Evolutionary conservation across 2,797 vertebrate species (phyloP).

Genomic region (Hoplostethus atlanticus): DNA sequence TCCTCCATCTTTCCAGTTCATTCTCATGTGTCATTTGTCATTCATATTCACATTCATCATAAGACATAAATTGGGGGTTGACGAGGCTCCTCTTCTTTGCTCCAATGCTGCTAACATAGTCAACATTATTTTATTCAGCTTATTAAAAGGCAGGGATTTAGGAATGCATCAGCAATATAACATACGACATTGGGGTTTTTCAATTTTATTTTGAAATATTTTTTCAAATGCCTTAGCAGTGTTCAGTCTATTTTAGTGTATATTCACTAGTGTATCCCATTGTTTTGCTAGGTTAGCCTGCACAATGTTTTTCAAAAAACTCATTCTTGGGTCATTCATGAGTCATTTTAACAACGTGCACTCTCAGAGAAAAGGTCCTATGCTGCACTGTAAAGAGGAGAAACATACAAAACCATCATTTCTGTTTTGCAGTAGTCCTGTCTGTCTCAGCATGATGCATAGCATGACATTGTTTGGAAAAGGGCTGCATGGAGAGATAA

Average conservation of each 20-base stretch:
- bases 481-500: background rate
- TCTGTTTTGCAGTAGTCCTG: constrained; percentile 10
- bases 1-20: background rate
- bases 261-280: background rate
- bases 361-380: background rate
- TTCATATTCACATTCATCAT: constrained; percentile 17
- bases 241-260: background rate
- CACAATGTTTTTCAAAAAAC: background rate
- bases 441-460: background rate
- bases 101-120: too few species aligned
- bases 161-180: too few species aligned
- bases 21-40: background rate
- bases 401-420: constrained; percentile 6
- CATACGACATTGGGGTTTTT: background rate
- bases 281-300: too few species aligned
- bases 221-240: too few species aligned
- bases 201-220: too few species aligned
- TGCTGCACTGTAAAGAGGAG: background rate
- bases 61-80: background rate
- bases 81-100: background rate
- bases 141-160: too few species aligned
- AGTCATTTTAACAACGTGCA: background rate
- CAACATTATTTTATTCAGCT: too few species aligned
- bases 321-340: too few species aligned
- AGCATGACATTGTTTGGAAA: background rate